A percentile compares a stretch with the other conserved stretches of the same genome.
phyloP scores from a whole-genome alignment of 2,888 invertebrate species.

The Leptopilina drosophilae region DNA sequence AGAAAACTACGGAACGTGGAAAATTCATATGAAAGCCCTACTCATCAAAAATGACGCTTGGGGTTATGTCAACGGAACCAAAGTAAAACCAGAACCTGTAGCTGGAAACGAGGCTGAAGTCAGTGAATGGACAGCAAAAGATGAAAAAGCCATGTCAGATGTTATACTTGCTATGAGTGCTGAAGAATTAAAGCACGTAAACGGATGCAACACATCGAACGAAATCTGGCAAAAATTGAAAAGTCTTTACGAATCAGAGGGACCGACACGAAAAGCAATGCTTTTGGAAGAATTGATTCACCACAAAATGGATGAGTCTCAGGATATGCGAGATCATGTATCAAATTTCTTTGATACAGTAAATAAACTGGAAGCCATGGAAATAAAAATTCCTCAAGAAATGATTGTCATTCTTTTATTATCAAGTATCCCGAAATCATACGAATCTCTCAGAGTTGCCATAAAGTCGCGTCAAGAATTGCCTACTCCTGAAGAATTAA shows the following conservation, averaged over 20 bases:
- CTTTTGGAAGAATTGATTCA: constrained; percentile 42
- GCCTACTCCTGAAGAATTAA: constrained; percentile 27
- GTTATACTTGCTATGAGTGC: constrained; percentile 41
- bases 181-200: constrained; percentile 43
- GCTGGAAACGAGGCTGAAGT: not conserved
- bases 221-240: constrained; percentile 41
- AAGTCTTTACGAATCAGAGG: constrained; percentile 41
- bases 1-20: constrained; percentile 40
- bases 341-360: constrained; percentile 45
- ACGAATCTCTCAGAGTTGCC: constrained; percentile 41
- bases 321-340: constrained; percentile 45
- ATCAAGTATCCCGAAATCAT: constrained; percentile 42
- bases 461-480: constrained; percentile 41
- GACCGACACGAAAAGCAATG: constrained; percentile 44
- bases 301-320: constrained; percentile 43
- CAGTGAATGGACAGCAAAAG: constrained; percentile 19
- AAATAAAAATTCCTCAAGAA: constrained; percentile 44
- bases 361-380: constrained; percentile 44
- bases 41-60: constrained; percentile 12
- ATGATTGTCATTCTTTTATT: constrained; percentile 42
- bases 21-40: constrained; percentile 29
- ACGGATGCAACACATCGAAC: constrained; percentile 33
- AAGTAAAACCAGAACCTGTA: constrained; percentile 5
- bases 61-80: constrained; percentile 38
- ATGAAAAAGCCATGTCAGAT: constrained; percentile 45